Conservation (phyloP, 1,140 invertebrate species). For the Sarcophaga bullata region DNA sequence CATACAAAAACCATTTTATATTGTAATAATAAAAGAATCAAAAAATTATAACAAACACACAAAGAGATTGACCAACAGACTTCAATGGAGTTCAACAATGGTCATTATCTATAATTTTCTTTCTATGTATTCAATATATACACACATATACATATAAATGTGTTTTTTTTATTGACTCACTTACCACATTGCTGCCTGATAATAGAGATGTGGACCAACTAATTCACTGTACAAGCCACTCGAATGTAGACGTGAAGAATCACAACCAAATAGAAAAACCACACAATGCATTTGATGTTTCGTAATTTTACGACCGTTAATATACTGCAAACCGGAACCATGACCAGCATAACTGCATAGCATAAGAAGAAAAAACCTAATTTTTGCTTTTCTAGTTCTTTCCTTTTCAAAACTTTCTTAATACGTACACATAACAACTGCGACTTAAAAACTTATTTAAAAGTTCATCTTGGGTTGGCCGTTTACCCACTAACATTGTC, state of each 20-base stretch:
- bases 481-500: conserved; percentile 51
- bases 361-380: background rate
- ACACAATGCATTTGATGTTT: conserved; percentile 53
- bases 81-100: background rate
- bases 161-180: background rate
- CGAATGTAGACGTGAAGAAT: conserved; percentile 57
- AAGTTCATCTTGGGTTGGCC: conserved; percentile 55
- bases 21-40: background rate
- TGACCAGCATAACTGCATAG: conserved; percentile 59
- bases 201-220: conserved; percentile 60
- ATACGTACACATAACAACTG: conserved; percentile 59
- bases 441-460: conserved; percentile 50
- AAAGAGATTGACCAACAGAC: background rate
- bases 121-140: too few relatives aligned
- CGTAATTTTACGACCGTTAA: conserved; percentile 53
- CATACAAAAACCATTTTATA: conserved; percentile 4
- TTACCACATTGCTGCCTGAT: conserved; percentile 58
- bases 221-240: conserved; percentile 58
- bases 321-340: conserved; percentile 60
- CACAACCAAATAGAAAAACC: conserved; percentile 62
- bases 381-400: conserved; percentile 9
- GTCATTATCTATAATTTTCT: conserved; percentile 17
- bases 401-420: background rate
- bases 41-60: background rate
- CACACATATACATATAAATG: too few relatives aligned